phyloP scores from a whole-genome alignment of 2,113 vertebrate species.

The Mixornis gularis region DNA sequence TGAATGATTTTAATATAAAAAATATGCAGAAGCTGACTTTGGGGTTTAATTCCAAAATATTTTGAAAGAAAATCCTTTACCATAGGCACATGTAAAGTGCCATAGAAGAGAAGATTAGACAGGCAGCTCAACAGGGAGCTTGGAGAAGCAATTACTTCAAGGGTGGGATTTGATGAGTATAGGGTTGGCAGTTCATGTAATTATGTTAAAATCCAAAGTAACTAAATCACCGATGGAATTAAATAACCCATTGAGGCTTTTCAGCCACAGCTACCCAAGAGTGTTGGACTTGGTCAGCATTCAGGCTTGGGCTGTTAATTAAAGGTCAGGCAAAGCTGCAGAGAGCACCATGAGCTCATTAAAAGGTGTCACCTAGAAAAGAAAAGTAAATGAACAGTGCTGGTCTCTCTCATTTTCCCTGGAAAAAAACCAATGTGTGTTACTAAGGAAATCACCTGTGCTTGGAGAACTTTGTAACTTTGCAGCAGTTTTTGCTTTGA shows the following conservation, averaged over 20 bases:
- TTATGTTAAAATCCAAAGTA: slow-evolving; percentile 16
- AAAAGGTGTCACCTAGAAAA: neutral
- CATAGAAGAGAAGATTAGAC: neutral
- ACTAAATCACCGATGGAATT: neutral
- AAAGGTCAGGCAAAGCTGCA: neutral
- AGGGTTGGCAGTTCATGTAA: neutral
- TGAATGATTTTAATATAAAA: neutral
- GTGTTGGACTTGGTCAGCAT: neutral
- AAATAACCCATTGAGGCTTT: neutral
- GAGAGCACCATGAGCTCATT: neutral
- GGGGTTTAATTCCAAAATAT: neutral
- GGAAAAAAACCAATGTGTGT: neutral
- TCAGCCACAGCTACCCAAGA: neutral
- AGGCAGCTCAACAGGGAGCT: neutral
- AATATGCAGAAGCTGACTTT: neutral
- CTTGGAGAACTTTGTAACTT: neutral
- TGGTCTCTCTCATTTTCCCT: neutral
- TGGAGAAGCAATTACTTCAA: slow-evolving; percentile 1
- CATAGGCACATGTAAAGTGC: neutral
- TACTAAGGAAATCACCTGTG: neutral
- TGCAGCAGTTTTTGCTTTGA: neutral
- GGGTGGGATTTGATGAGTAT: neutral
- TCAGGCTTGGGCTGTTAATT: neutral
- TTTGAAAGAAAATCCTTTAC: neutral
- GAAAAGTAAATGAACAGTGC: neutral